phyloP scores from a whole-genome alignment of 2,113 vertebrate genomes.

The Chloropsis hardwickii region DNA sequence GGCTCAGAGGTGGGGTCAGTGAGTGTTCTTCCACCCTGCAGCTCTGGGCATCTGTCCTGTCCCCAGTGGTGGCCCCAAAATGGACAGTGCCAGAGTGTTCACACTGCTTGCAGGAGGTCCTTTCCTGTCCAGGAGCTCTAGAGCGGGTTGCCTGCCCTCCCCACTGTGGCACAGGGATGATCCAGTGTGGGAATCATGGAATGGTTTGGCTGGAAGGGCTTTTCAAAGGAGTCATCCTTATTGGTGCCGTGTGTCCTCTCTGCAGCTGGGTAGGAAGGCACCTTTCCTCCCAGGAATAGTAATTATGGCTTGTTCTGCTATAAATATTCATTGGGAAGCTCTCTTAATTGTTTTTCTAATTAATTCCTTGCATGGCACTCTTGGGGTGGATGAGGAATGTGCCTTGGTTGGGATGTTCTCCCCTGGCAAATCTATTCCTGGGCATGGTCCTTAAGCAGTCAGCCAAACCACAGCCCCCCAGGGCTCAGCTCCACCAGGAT shows the following conservation, averaged over 20 bases:
- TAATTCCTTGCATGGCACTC: constrained; percentile 16
- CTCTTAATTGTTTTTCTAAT: constrained; percentile 51
- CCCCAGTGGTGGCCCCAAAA: not conserved
- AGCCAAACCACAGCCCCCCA: not conserved
- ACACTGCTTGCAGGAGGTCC: not conserved
- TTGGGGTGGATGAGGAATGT: not conserved
- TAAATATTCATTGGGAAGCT: constrained; percentile 51
- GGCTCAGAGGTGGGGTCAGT: not conserved
- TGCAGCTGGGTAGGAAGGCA: not conserved
- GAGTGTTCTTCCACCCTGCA: not conserved
- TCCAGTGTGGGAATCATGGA: not conserved
- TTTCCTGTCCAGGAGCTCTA: not conserved
- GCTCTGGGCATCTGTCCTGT: not conserved
- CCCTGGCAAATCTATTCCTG: not conserved
- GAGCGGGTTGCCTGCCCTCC: not conserved
- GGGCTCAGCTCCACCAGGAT: not conserved
- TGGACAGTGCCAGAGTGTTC: not conserved
- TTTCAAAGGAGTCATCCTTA: not conserved
- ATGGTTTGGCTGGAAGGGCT: not conserved
- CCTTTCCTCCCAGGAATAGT: not conserved
- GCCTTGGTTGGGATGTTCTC: fast-evolving
- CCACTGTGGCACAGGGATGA: fast-evolving
- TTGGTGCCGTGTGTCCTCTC: fast-evolving
- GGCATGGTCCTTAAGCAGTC: not conserved
- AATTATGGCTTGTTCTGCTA: constrained; percentile 1